phyloP scores from a whole-genome alignment of 2,888 invertebrate species.

The Sarcophaga rosellei region DNA sequence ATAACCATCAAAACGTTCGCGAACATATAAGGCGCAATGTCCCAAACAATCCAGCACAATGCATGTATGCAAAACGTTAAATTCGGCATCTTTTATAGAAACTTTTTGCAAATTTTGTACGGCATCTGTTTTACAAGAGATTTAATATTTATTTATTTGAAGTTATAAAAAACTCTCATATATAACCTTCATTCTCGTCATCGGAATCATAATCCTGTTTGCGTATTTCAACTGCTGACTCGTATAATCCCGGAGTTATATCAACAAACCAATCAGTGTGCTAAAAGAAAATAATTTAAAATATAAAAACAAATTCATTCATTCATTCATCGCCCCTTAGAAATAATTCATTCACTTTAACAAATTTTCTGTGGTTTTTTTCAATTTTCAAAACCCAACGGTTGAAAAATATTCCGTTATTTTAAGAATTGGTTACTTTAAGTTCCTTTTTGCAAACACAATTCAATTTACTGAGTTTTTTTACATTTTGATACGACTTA shows the following conservation, averaged over 20 bases:
- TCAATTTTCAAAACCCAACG: too few relatives aligned
- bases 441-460: too few relatives aligned
- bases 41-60: constrained; percentile 88
- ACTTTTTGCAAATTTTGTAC: constrained; percentile 71
- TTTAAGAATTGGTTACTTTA: too few relatives aligned
- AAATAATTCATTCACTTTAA: too few relatives aligned
- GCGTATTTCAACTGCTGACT: constrained; percentile 79
- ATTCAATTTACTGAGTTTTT: too few relatives aligned
- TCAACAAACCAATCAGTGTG: constrained; percentile 78
- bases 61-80: constrained; percentile 86
- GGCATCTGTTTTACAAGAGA: constrained; percentile 57
- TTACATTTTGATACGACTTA: too few relatives aligned
- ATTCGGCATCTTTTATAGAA: constrained; percentile 82
- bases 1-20: constrained; percentile 83
- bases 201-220: constrained; percentile 77
- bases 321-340: too few relatives aligned
- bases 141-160: not conserved
- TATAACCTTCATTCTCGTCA: constrained; percentile 73
- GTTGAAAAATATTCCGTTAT: too few relatives aligned
- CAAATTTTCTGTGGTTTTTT: too few relatives aligned
- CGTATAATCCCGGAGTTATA: constrained; percentile 79
- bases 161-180: not conserved
- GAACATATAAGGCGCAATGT: constrained; percentile 83
- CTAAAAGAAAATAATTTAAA: constrained; percentile 66
- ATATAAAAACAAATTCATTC: not conserved